Percentiles rank a stretch among this genome's conserved stretches.
Conservation (phyloP, 2,797 vertebrate species). For the Semaprochilodus insignis region DNA sequence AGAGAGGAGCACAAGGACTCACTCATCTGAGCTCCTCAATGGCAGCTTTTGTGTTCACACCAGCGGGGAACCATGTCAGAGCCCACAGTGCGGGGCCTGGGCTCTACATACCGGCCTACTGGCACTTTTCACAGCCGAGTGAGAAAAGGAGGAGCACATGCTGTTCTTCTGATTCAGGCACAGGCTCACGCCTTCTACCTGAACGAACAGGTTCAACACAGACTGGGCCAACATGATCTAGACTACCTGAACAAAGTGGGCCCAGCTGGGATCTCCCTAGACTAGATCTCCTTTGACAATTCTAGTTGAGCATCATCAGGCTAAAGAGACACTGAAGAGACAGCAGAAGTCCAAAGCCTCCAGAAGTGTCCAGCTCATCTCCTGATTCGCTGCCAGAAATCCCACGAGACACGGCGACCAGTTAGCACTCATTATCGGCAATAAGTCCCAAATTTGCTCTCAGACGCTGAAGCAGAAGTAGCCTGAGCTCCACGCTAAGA, state of each 20-base stretch:
- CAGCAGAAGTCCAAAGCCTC: not conserved
- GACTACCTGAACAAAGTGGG: too few species aligned
- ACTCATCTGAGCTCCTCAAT: not conserved
- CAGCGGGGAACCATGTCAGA: not conserved
- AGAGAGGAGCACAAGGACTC: conserved; percentile 1
- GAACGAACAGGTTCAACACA: not conserved
- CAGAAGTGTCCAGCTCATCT: not conserved
- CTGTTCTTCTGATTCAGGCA: not conserved
- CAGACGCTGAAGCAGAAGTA: not conserved
- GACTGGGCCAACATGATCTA: too few species aligned
- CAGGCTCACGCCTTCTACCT: not conserved
- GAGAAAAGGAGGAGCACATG: not conserved
- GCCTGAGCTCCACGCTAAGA: not conserved
- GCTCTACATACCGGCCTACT: not conserved
- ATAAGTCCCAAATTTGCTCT: not conserved
- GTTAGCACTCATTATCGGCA: not conserved
- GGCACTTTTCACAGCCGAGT: not conserved
- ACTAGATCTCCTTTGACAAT: too few species aligned
- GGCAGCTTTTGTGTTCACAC: conserved; percentile 11
- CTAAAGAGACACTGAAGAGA: not conserved
- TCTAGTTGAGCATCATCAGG: too few species aligned
- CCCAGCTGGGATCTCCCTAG: too few species aligned
- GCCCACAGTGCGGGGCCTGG: not conserved
- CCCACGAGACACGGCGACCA: not conserved
- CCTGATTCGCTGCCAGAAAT: not conserved